These are phyloP conservation scores for Candidula unifasciata DNA, from an alignment of 2,888 invertebrate species.

Conservation along the genomic window DNA sequence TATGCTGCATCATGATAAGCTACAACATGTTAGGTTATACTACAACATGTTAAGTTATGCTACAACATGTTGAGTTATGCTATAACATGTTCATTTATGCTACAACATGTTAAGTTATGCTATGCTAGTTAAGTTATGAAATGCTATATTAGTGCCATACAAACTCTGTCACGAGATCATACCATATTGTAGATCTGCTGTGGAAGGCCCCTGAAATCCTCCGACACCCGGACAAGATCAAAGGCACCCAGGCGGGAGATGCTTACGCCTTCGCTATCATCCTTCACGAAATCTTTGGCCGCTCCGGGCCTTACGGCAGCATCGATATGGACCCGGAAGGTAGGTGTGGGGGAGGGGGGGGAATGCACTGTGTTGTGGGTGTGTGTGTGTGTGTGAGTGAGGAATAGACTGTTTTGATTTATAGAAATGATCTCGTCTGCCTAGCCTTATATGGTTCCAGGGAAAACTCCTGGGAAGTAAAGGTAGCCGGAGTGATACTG, in stretches of 20 bases:
- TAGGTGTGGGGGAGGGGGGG: conserved; percentile 73
- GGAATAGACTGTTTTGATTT: no score
- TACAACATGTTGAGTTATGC: no score
- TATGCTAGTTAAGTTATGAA: background rate
- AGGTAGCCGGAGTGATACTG: no score
- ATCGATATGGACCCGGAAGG: conserved; percentile 89
- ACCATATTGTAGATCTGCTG: conserved; percentile 61
- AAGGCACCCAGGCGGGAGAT: conserved; percentile 88
- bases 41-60: no score
- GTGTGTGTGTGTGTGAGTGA: background rate
- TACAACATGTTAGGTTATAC: no score
- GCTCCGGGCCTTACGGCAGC: conserved; percentile 79
- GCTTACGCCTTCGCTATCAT: conserved; percentile 82
- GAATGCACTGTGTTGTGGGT: no score
- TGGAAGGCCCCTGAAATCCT: conserved; percentile 96
- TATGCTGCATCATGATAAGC: no score
- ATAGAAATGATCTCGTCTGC: no score
- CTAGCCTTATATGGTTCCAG: no score
- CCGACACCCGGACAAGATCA: conserved; percentile 59
- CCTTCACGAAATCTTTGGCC: conserved; percentile 77
- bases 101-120: no score
- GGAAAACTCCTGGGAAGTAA: no score
- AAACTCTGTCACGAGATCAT: background rate
- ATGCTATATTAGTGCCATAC: background rate
- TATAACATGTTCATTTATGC: no score